Percentiles rank a stretch among this genome's conserved stretches.
phyloP scores from a whole-genome alignment of 2,797 vertebrate genomes.

The Mormyrus proboscirostris region DNA sequence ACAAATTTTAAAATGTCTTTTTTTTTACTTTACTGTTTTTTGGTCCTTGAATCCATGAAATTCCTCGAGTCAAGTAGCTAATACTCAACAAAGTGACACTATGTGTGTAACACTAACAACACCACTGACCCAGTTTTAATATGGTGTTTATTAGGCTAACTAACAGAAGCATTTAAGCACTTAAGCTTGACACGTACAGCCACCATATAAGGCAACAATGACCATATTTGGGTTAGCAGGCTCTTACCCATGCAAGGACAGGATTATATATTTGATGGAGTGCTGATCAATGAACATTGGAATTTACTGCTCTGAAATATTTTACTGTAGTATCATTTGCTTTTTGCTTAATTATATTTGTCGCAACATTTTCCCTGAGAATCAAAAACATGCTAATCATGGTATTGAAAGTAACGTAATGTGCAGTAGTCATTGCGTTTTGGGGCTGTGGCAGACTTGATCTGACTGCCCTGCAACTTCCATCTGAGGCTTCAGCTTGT shows the following conservation, averaged over 20 bases:
- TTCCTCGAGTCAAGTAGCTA: neutral
- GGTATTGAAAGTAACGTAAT: neutral
- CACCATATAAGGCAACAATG: slow-evolving; percentile 52
- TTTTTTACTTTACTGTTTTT: neutral
- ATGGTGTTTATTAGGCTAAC: slow-evolving; percentile 61
- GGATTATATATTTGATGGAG: slow-evolving; percentile 37
- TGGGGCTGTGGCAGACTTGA: neutral
- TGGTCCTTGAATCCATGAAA: neutral
- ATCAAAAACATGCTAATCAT: neutral
- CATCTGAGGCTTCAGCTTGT: neutral
- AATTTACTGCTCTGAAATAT: neutral
- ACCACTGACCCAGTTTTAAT: slow-evolving; percentile 47
- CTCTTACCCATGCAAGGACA: slow-evolving; percentile 52
- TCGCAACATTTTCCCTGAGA: neutral
- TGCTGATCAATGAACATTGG: too few relatives aligned
- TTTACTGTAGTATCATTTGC: neutral
- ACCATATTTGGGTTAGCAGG: slow-evolving; percentile 52
- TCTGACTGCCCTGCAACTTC: neutral
- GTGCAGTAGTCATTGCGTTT: neutral
- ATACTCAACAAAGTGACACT: slow-evolving; percentile 2
- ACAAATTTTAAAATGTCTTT: neutral
- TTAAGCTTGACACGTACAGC: neutral
- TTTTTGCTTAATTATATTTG: neutral
- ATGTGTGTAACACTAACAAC: slow-evolving; percentile 45
- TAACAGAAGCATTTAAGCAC: slow-evolving; percentile 41